phyloP scores from a whole-genome alignment of 2,113 vertebrate genomes.

The Dolichallabes microphthalmus region DNA sequence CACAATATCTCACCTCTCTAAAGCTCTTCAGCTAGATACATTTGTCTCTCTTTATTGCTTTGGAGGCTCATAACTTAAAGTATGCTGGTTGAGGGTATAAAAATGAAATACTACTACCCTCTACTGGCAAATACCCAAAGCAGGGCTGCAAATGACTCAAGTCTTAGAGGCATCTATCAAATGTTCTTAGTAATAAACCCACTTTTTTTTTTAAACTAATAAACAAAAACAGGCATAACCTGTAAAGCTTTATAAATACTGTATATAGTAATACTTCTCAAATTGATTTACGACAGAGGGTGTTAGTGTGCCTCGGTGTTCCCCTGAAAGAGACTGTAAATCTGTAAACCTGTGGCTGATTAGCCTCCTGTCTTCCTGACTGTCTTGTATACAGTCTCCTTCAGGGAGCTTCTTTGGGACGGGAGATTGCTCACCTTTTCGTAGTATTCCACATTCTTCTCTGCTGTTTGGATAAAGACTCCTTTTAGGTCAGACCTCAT shows the following conservation, averaged over 20 bases:
- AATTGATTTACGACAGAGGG: not conserved
- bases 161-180: conserved; percentile 11
- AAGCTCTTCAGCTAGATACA: conserved; percentile 27
- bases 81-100: conserved; percentile 13
- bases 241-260: not conserved
- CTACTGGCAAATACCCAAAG: conserved; percentile 49
- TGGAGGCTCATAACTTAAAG: conserved; percentile 30
- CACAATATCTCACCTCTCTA: conserved; percentile 17
- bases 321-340: not conserved
- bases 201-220: conserved; percentile 28
- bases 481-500: conserved; percentile 84
- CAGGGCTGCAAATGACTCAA: conserved; percentile 24
- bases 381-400: not conserved
- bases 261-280: not conserved
- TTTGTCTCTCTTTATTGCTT: conserved; percentile 32
- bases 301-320: not conserved
- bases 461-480: conserved; percentile 78
- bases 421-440: conserved; percentile 81
- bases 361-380: not conserved
- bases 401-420: not conserved
- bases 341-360: not conserved
- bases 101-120: conserved; percentile 53
- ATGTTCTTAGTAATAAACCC: not conserved
- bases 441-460: conserved; percentile 83
- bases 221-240: not conserved